phyloP scores from a whole-genome alignment of 2,888 invertebrate species.

The Cheilosia vernalis region DNA sequence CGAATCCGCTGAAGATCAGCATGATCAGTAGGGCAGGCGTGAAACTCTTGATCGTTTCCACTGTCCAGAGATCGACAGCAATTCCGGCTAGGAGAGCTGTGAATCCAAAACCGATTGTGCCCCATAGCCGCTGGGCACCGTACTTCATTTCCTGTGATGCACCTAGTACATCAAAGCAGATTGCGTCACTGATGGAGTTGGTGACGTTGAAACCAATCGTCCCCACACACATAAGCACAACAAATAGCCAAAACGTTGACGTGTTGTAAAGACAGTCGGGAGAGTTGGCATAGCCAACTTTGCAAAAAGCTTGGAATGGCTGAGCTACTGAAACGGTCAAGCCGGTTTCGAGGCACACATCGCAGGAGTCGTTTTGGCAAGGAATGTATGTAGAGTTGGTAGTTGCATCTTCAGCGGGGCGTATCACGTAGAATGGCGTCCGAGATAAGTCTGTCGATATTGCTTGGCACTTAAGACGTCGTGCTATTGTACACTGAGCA shows the following conservation, averaged over 20 bases:
- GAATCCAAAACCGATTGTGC: constrained; percentile 91
- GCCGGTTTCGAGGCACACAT: constrained; percentile 18
- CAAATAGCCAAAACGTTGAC: constrained; percentile 89
- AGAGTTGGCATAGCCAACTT: constrained; percentile 36
- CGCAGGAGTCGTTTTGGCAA: constrained; percentile 35
- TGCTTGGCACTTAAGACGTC: constrained; percentile 44
- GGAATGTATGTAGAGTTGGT: constrained; percentile 41
- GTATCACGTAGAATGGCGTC: constrained; percentile 56
- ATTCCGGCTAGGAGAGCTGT: constrained; percentile 89
- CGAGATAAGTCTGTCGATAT: background rate
- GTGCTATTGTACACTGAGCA: constrained; percentile 47
- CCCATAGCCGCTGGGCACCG: constrained; percentile 92
- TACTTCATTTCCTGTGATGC: constrained; percentile 88
- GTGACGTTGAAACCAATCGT: constrained; percentile 93
- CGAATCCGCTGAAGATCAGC: constrained; percentile 86
- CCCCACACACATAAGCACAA: constrained; percentile 88
- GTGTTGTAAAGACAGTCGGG: constrained; percentile 85
- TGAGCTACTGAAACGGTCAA: constrained; percentile 26
- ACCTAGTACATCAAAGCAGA: constrained; percentile 94
- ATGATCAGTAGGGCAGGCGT: constrained; percentile 90
- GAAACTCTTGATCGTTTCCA: constrained; percentile 85
- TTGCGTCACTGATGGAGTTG: constrained; percentile 94
- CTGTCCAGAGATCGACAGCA: constrained; percentile 87
- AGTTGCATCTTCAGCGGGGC: constrained; percentile 6
- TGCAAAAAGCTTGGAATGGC: constrained; percentile 34